These are phyloP conservation scores for Seira sanloemensis DNA, from an alignment of 2,888 invertebrate genomes.

Conservation along the genomic window DNA sequence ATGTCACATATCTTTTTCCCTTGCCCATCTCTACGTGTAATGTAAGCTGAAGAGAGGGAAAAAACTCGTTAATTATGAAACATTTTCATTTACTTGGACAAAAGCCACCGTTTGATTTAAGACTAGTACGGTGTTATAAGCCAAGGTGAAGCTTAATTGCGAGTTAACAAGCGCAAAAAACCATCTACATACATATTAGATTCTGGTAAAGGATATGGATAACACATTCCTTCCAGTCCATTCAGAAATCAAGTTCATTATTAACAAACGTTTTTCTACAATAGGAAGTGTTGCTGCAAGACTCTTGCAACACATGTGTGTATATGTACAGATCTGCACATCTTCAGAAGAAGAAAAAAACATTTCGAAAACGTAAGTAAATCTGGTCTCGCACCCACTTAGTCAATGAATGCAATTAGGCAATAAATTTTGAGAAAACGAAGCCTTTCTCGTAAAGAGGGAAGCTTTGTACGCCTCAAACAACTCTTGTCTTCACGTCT, in stretches of 20 bases:
- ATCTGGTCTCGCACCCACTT: slow-evolving; percentile 61
- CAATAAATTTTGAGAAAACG: slow-evolving; percentile 63
- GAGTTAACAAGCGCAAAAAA: no score
- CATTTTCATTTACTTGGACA: slow-evolving; percentile 36
- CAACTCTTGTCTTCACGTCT: slow-evolving; percentile 35
- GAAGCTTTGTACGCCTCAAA: slow-evolving; percentile 35
- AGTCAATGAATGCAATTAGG: slow-evolving; percentile 70
- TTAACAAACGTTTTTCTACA: no score
- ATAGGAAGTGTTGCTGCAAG: no score
- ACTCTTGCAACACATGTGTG: no score
- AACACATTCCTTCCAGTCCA: no score
- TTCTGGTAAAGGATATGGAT: no score
- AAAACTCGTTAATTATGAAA: slow-evolving; percentile 48
- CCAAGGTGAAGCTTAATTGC: no score
- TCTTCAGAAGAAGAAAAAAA: slow-evolving; percentile 5
- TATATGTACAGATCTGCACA: no score
- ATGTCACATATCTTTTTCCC: slow-evolving; percentile 42
- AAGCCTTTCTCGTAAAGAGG: slow-evolving; percentile 16
- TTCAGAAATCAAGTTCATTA: no score
- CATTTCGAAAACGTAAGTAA: slow-evolving; percentile 51
- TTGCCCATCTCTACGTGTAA: neutral
- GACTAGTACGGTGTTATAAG: no score
- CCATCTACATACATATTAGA: no score
- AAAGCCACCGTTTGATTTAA: no score
- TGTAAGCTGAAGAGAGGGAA: slow-evolving; percentile 13